A percentile compares a stretch with the other conserved stretches of the same genome.
Conservation (phyloP, 2,113 vertebrate species). For the Sceloporus tristichus region DNA sequence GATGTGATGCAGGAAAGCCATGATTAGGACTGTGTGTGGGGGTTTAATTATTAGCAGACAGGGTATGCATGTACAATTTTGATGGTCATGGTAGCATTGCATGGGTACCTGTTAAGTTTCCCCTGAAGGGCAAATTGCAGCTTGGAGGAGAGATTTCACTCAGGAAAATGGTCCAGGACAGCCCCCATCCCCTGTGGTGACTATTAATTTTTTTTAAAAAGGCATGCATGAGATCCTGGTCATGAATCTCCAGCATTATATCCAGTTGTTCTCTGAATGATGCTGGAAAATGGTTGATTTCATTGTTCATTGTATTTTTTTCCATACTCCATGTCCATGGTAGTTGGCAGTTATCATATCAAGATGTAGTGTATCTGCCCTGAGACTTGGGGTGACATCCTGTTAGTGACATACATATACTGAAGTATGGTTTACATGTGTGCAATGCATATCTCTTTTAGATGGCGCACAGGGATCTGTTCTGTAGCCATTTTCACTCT, state of each 20-base stretch:
- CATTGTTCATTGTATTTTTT: not conserved
- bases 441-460: too few relatives aligned
- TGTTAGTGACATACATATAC: too few relatives aligned
- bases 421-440: too few relatives aligned
- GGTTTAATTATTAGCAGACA: not conserved
- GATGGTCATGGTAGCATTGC: not conserved
- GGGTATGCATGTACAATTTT: not conserved
- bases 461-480: too few relatives aligned
- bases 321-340: too few relatives aligned
- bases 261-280: not conserved
- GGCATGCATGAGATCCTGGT: too few relatives aligned
- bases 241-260: not conserved
- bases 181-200: not conserved
- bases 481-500: too few relatives aligned
- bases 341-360: too few relatives aligned
- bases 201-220: not conserved
- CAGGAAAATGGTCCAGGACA: not conserved
- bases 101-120: not conserved
- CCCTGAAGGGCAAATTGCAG: not conserved
- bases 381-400: too few relatives aligned
- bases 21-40: not conserved
- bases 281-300: not conserved
- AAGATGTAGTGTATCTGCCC: too few relatives aligned
- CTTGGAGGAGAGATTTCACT: not conserved
- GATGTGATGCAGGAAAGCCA: not conserved